These are phyloP conservation scores for Varanus salvator DNA, from an alignment of 2,113 vertebrate genomes.

Conservation along the genomic window DNA sequence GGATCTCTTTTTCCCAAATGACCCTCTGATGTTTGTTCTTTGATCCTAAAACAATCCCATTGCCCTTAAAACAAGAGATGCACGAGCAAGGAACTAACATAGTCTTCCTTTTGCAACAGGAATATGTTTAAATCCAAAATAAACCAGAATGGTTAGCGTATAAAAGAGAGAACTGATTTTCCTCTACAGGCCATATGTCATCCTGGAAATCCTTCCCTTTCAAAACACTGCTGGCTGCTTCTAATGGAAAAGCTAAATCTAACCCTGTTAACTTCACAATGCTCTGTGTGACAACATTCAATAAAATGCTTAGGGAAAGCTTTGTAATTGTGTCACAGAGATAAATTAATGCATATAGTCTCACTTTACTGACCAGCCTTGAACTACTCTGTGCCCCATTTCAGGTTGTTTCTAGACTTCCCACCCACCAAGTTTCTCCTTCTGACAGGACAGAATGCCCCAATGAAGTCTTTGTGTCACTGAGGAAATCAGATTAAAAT, in stretches of 20 bases:
- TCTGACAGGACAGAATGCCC: slow-evolving; percentile 21
- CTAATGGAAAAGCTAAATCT: slow-evolving; percentile 31
- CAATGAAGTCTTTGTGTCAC: slow-evolving; percentile 59
- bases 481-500: slow-evolving; percentile 55
- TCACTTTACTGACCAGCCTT: slow-evolving; percentile 43
- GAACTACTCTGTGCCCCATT: slow-evolving; percentile 30
- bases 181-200: slow-evolving; percentile 22
- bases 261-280: slow-evolving; percentile 48
- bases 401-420: slow-evolving; percentile 45
- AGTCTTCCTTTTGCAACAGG: too few species aligned
- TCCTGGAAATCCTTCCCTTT: slow-evolving; percentile 39
- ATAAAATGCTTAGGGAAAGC: slow-evolving; percentile 50
- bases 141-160: too few species aligned
- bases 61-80: too few species aligned
- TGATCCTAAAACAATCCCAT: too few species aligned
- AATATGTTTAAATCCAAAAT: too few species aligned
- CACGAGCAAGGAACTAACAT: too few species aligned
- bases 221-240: slow-evolving; percentile 46
- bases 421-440: slow-evolving; percentile 35
- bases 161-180: not conserved
- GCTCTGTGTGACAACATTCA: slow-evolving; percentile 47
- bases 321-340: slow-evolving; percentile 56
- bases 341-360: slow-evolving; percentile 52
- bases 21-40: too few species aligned
- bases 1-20: too few species aligned